Base-by-base conservation (phyloP, 2,888 invertebrate species). In the Pseudococcus longispinus region DNA sequence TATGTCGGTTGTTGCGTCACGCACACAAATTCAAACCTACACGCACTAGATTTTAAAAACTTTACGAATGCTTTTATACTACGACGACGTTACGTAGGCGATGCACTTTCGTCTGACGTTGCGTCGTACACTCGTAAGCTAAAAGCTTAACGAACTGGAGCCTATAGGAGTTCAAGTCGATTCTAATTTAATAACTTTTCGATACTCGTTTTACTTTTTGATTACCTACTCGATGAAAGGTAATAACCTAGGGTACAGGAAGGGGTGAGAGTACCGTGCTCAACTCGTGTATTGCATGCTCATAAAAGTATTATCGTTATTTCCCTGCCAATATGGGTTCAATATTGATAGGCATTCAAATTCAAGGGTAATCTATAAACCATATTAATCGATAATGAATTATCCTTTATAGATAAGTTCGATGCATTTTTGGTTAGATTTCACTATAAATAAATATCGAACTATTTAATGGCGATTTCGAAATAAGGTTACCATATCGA, bases 21-120 rank as follows among this genome's bases (percentile, higher is more conserved):
- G 77, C 77, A 80, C 77, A 80, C 77, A 80, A 80, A 80, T 80
- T 80, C 42, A 80, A 42, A 80, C 77, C 77, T 80, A 80, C 32
- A 80, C 77, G 77, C 77, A 80, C 42, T 80, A 42, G 77, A 80
- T 80, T 80, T 42, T 37, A 80, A 80, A 42, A 80, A 80, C 20
- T 80, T 80, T 29, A 42, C 42, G 20, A 32, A 70, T 70, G 70
- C 70, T 70, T 70, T 70, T 70, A 18, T 29, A 5, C 60, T 29
- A 20, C 70, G 51, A n/a, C 3, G 51, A 20, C 2, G 60, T 23
- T 60, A 60, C 60, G 60, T 60, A 60, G 60, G 60, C 60, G 60
- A 60, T 60, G 60, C 60, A 60, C 23, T 60, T 60, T 60, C 60
- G 60, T 60, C 60, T 23, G 60, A 60, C 60, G 60, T 60, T 11